Percentiles rank a stretch among this genome's conserved stretches.
Conservation (phyloP, 2,113 vertebrate genomes). For the Erythrocercus mccallii region DNA sequence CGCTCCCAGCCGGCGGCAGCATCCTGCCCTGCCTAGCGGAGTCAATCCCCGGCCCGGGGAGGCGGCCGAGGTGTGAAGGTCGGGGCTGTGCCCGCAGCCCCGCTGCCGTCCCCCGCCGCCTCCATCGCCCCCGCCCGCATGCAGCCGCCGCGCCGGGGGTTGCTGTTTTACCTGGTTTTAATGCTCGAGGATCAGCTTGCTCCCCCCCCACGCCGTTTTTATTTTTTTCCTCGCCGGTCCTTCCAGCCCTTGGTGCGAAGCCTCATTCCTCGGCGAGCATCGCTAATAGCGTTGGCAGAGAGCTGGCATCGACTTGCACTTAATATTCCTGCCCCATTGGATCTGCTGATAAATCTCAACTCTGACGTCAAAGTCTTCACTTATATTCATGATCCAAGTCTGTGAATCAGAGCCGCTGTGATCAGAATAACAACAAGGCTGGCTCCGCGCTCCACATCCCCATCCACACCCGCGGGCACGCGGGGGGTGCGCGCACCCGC, state of each 20-base stretch:
- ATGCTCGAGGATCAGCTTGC: background rate
- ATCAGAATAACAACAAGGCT: slow-evolving; percentile 66
- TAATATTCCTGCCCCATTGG: slow-evolving; percentile 77
- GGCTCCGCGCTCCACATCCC: background rate
- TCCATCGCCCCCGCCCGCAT: background rate
- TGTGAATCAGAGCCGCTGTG: slow-evolving; percentile 73
- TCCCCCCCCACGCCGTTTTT: background rate
- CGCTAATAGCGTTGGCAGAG: slow-evolving; percentile 66
- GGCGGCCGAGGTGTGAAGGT: slow-evolving; percentile 13
- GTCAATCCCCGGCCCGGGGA: background rate
- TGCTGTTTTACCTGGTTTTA: slow-evolving; percentile 14
- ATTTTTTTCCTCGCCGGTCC: slow-evolving; percentile 28
- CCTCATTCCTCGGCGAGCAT: slow-evolving; percentile 66
- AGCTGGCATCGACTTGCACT: slow-evolving; percentile 69
- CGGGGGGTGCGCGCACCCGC: background rate
- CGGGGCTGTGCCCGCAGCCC: background rate
- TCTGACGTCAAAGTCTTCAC: slow-evolving; percentile 84
- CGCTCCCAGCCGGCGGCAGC: background rate
- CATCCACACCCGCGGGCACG: background rate
- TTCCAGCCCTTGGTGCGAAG: slow-evolving; percentile 50
- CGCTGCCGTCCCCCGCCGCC: background rate
- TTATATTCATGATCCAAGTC: slow-evolving; percentile 78
- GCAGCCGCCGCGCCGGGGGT: background rate
- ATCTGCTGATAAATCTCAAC: slow-evolving; percentile 79
- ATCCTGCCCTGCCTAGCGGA: background rate